Evolutionary conservation across 2,797 vertebrate species (phyloP).

Genomic region (Setipinna tenuifilis): DNA sequence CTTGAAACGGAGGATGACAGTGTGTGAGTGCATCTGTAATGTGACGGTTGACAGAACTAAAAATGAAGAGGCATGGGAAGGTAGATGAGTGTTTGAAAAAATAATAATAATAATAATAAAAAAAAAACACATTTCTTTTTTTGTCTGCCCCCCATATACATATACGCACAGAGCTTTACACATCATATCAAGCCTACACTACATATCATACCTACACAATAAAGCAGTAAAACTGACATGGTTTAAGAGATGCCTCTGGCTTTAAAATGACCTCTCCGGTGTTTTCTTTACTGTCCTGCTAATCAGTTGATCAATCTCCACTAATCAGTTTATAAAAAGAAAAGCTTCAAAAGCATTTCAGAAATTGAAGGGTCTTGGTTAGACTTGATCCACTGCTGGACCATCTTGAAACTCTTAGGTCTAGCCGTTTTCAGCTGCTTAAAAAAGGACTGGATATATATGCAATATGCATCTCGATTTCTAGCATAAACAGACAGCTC

Average conservation of each 20-base stretch:
- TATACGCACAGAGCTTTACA: too few species aligned
- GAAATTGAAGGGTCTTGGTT: not conserved
- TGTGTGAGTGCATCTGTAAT: not conserved
- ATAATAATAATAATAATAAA: not conserved
- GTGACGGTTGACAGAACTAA: conserved; percentile 54
- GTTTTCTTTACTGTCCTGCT: not conserved
- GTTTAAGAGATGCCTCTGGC: not conserved
- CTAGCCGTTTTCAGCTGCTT: not conserved
- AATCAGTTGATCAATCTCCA: not conserved
- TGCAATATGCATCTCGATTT: not conserved
- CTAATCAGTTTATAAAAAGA: not conserved
- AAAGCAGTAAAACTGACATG: too few species aligned
- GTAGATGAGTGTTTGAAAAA: conserved; percentile 41
- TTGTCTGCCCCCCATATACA: not conserved
- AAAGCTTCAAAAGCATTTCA: conserved; percentile 34
- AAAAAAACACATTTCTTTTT: not conserved
- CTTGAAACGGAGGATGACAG: too few species aligned
- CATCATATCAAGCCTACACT: too few species aligned
- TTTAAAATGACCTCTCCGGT: not conserved
- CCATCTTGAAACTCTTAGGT: not conserved
- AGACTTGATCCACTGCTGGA: not conserved
- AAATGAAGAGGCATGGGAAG: conserved; percentile 44
- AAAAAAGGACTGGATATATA: not conserved
- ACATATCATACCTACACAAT: too few species aligned
- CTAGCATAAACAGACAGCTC: not conserved